Evolutionary conservation across 2,797 vertebrate species (phyloP).

Genomic region (Acrossocheilus wenchowensis): DNA sequence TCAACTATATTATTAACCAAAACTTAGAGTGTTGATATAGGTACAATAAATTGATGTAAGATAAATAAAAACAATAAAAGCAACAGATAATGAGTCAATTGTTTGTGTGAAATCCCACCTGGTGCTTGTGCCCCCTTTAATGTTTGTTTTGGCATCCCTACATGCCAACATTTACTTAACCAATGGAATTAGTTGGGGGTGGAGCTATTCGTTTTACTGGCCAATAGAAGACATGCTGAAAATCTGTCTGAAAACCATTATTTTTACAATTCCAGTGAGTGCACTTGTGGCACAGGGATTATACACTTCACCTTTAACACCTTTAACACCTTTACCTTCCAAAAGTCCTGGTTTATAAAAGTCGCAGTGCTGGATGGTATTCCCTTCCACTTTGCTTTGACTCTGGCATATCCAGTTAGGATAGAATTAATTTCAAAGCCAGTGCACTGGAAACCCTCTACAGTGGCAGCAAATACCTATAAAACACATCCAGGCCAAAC

Average conservation of each 20-base stretch:
- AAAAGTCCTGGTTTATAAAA: constrained; percentile 80
- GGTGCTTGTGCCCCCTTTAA: not conserved
- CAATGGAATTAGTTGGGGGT: not conserved
- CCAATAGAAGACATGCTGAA: not conserved
- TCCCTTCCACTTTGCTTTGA: constrained; percentile 72
- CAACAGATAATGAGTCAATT: not conserved
- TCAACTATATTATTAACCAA: no score
- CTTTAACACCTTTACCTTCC: constrained; percentile 67
- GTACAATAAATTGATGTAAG: not conserved
- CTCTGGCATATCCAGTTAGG: constrained; percentile 71
- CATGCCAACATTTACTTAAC: not conserved
- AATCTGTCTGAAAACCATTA: not conserved
- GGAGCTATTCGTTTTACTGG: not conserved
- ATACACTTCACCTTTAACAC: not conserved
- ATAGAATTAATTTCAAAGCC: constrained; percentile 83
- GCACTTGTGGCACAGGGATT: not conserved
- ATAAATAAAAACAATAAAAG: not conserved
- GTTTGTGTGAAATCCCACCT: not conserved
- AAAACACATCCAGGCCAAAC: constrained; percentile 30
- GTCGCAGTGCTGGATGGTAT: constrained; percentile 65
- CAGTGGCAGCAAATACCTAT: constrained; percentile 78
- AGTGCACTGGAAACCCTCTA: constrained; percentile 76
- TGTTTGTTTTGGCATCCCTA: not conserved
- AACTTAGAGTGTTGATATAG: not conserved
- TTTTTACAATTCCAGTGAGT: not conserved